Evolutionary conservation across 2,797 vertebrate species (phyloP).

Genomic region (Hapalemur alaotrensis): DNA sequence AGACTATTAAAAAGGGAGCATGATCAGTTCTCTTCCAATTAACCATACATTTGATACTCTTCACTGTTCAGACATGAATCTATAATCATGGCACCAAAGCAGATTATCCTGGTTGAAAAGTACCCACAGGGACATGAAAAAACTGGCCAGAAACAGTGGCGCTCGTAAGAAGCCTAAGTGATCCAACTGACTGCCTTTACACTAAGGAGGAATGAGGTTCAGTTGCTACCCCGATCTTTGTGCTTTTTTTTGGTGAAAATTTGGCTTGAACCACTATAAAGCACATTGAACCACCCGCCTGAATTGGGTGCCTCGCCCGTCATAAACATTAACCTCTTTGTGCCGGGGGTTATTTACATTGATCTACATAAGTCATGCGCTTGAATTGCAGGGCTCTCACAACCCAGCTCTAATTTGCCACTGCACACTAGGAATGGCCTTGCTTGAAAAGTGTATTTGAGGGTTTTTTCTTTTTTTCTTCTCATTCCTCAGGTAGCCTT

Average conservation of each 20-base stretch:
- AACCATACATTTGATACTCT: not conserved
- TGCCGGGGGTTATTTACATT: constrained; percentile 44
- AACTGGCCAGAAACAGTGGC: not conserved
- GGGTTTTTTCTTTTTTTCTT: not conserved
- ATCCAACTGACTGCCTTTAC: not conserved
- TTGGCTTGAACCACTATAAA: constrained; percentile 26
- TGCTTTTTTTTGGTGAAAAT: constrained; percentile 35
- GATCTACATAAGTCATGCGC: constrained; percentile 51
- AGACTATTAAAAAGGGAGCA: constrained; percentile 15
- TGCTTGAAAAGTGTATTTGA: constrained; percentile 7
- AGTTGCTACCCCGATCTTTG: not conserved
- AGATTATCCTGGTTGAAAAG: not conserved
- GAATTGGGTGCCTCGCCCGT: constrained; percentile 55
- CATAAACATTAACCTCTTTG: constrained; percentile 55
- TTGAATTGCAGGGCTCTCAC: not conserved
- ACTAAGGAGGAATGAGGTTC: not conserved
- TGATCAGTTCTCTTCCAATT: constrained; percentile 23
- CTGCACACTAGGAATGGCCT: not conserved
- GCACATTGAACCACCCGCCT: constrained; percentile 33
- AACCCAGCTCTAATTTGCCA: not conserved
- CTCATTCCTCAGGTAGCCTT: not conserved
- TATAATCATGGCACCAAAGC: not conserved
- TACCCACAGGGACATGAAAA: not conserved
- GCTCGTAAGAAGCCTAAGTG: not conserved
- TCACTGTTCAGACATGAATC: not conserved